Percentiles rank a stretch among this genome's conserved stretches.
These are phyloP conservation scores for Onchidella celtica DNA, from an alignment of 2,888 invertebrate species.

Conservation along the genomic window DNA sequence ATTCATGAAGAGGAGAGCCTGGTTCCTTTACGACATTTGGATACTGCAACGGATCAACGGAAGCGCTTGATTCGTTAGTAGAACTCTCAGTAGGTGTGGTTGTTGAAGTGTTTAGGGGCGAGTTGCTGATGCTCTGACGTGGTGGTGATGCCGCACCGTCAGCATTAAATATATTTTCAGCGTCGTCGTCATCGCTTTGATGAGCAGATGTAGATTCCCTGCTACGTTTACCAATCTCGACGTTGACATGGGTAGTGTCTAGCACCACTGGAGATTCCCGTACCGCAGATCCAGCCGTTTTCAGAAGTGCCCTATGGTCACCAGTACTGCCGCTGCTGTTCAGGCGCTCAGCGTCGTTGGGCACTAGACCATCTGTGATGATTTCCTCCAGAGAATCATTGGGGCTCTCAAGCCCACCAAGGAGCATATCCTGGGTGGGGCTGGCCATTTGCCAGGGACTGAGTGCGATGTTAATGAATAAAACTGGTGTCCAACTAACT, in stretches of 20 bases:
- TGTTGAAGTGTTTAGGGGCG: neutral
- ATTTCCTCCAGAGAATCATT: neutral
- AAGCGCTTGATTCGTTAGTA: neutral
- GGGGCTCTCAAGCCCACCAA: neutral
- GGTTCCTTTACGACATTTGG: neutral
- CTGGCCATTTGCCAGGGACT: constrained; percentile 1
- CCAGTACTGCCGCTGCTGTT: neutral
- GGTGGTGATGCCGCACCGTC: neutral
- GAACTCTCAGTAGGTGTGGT: neutral
- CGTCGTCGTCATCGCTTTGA: neutral
- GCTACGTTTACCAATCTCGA: neutral
- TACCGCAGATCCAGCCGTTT: too few relatives aligned
- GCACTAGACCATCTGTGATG: neutral
- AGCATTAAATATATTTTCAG: neutral
- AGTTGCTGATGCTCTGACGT: neutral
- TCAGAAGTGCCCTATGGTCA: neutral
- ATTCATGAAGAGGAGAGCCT: neutral
- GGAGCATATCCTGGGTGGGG: neutral
- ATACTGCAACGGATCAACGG: neutral
- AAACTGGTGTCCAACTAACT: neutral
- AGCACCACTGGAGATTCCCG: neutral
- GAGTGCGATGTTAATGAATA: neutral
- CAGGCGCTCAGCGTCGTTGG: neutral
- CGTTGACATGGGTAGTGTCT: neutral
- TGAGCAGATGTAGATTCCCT: neutral